Base-by-base conservation (phyloP, 2,113 vertebrate genomes). In the Tor tambroides region DNA sequence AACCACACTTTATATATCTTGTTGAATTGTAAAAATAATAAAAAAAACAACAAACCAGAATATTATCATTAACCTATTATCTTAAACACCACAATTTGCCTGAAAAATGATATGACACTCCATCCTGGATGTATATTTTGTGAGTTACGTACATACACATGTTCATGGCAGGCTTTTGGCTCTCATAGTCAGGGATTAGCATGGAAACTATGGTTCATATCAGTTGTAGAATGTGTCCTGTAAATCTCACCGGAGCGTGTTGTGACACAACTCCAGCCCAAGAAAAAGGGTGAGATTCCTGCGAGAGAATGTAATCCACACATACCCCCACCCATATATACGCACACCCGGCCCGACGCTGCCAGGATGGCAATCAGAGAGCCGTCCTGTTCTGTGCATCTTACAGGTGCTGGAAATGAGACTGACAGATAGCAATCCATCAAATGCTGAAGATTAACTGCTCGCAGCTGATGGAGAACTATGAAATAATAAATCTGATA, bases 401-500 rank as follows among this genome's bases (percentile, higher is more conserved):
- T 89, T 92, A 87, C 93, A 94, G 92, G 93, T 94, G 92, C 85
- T 87, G 82, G 71, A 88, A 65, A 80, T 67, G 80, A 89, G 91
- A 91, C 85, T 92, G 92, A 94, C 90, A 88, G 89, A 78, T 83
- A 87, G 87, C 85, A 76, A 93, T 92, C 92, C 90, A 91, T 93
- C 79, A 83, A 89, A 86, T 88, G 85, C 74, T 79, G 28, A 76
- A 80, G 85, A 93, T 94, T 91, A 92, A 93, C 83, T 84, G 89
- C 85, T 10, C 1, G 75, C 85, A 93, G 92, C 89, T 93, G 92
- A 92, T 91, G 91, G 89, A 23, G 91, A 91, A 87, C 92, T 90
- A 93, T 91, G 90, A 93, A 92, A 92, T 89, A 88, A 91, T 92
- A 91, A 92, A 92, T 89, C 82, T 80, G 83, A 91, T 88, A 71